Evolutionary conservation across 2,797 vertebrate species (phyloP).

Genomic region (Otolemur crassicaudatus): DNA sequence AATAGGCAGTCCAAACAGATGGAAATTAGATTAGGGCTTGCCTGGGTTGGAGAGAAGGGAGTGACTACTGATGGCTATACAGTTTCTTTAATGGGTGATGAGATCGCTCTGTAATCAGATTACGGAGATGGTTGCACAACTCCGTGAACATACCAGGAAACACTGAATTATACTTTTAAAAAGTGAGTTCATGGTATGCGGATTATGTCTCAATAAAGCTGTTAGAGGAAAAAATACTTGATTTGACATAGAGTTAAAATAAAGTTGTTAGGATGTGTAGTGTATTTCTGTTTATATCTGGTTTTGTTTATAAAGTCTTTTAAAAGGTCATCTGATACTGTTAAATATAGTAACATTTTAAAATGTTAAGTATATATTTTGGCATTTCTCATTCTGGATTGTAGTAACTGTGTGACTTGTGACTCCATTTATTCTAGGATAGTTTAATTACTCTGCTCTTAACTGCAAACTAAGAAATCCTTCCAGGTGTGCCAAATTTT

Average conservation of each 20-base stretch:
- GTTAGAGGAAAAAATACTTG: neutral
- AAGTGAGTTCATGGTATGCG: neutral
- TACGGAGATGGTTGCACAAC: neutral
- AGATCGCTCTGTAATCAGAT: neutral
- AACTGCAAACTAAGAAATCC: neutral
- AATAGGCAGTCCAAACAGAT: neutral
- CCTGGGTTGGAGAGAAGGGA: neutral
- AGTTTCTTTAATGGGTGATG: neutral
- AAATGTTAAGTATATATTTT: conserved; percentile 7
- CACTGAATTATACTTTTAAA: neutral
- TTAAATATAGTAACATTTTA: neutral
- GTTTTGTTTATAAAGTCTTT: conserved; percentile 39
- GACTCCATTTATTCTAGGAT: neutral
- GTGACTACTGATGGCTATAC: neutral
- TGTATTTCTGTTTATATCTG: conserved; percentile 30
- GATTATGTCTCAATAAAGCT: neutral
- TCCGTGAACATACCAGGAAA: neutral
- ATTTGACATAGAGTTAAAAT: neutral
- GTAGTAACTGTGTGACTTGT: neutral
- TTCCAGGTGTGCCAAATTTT: neutral
- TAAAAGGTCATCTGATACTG: neutral
- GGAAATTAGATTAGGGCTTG: neutral
- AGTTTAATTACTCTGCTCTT: neutral
- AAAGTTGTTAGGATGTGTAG: neutral
- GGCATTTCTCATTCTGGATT: neutral